Evolutionary conservation across 2,888 invertebrate species (phyloP), one percentile per base, ranked within the genome.

Genomic region (Trichacis sp.): DNA sequence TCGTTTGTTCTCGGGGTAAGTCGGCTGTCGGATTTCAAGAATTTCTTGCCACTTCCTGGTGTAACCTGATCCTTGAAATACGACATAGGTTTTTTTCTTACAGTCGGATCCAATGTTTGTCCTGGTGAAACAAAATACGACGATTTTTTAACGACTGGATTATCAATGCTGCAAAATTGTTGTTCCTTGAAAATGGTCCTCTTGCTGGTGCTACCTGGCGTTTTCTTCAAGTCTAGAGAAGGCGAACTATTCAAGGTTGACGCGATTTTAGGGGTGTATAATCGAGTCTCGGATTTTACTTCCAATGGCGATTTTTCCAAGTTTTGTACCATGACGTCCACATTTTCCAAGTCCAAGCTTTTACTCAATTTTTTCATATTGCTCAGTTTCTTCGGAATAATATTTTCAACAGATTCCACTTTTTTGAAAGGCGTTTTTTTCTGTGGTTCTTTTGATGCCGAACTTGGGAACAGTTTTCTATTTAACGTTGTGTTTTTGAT

Each of bases 121-220:
- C 77, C 79, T 0, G 82, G 81, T 1, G 80, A 77, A 1, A 63
- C 14, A 24, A 82, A 82, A 43, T 71, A 65, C 46, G 59, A 64
- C 6, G 48, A 40, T 20, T 33, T 6, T 14, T 54, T 2, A 47
- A 56, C 11, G 15, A 42, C 20, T n/a, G n/a, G n/a, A n/a, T n/a
- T n/a, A n/a, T n/a, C n/a, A n/a, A n/a, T n/a, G n/a, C n/a, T n/a
- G n/a, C n/a, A n/a, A n/a, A n/a, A n/a, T n/a, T n/a, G n/a, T n/a
- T n/a, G n/a, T n/a, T n/a, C n/a, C n/a, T n/a, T n/a, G n/a, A n/a
- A n/a, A n/a, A n/a, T n/a, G n/a, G n/a, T n/a, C n/a, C n/a, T n/a
- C n/a, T n/a, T n/a, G n/a, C n/a, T n/a, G n/a, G n/a, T n/a, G n/a
- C n/a, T n/a, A n/a, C n/a, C n/a, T n/a, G n/a, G n/a, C n/a, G n/a